phyloP scores from a whole-genome alignment of 2,113 vertebrate genomes.

The Scolopax mira region DNA sequence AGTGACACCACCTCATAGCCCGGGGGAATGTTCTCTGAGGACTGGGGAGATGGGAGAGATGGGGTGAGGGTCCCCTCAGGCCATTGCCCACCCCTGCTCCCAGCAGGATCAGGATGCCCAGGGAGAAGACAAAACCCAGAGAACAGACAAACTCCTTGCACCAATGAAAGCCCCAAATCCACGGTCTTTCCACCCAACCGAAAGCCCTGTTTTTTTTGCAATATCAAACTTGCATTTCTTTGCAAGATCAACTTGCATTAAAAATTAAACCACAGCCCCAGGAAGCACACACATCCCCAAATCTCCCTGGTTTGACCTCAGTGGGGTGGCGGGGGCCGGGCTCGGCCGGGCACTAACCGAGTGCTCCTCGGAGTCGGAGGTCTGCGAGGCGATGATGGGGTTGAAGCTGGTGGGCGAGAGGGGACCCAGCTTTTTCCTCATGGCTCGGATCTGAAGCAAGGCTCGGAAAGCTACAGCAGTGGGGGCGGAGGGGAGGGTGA shows the following conservation, averaged over 20 bases:
- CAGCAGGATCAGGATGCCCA: not conserved
- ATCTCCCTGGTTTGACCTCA: not conserved
- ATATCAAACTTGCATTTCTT: not conserved
- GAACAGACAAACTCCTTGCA: not conserved
- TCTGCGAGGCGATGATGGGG: slow-evolving; percentile 92
- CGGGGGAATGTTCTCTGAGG: slow-evolving; percentile 91
- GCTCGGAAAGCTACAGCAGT: slow-evolving; percentile 86
- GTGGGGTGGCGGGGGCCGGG: not conserved
- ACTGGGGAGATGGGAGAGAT: slow-evolving; percentile 62
- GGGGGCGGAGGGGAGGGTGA: not conserved
- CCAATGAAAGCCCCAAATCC: not conserved
- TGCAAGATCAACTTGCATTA: not conserved
- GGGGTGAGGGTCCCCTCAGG: not conserved
- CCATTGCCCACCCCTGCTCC: not conserved
- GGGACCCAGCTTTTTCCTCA: slow-evolving; percentile 94
- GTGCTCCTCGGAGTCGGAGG: slow-evolving; percentile 93
- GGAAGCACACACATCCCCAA: not conserved
- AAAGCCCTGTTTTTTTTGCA: not conserved
- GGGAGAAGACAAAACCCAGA: not conserved
- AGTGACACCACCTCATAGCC: slow-evolving; percentile 96
- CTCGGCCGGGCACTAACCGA: slow-evolving; percentile 76
- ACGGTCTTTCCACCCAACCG: accelerated
- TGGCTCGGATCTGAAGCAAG: slow-evolving; percentile 95
- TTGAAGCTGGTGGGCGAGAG: slow-evolving; percentile 88
- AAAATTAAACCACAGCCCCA: not conserved